These are phyloP conservation scores for Trichonephila inaurata DNA, from an alignment of 1,140 invertebrate species.

Conservation along the genomic window DNA sequence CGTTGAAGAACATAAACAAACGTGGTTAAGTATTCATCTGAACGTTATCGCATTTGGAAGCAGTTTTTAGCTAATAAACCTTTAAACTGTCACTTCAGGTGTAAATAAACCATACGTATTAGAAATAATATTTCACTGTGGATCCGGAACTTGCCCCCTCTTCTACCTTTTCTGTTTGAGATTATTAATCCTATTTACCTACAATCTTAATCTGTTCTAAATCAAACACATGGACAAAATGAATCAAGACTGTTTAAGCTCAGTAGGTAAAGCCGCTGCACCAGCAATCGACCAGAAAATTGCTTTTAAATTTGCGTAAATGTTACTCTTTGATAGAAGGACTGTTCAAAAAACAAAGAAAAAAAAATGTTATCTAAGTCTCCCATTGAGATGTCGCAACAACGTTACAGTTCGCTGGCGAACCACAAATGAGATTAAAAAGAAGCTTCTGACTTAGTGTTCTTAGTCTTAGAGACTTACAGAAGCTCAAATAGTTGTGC, in stretches of 20 bases:
- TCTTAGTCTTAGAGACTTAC: slow-evolving; percentile 12
- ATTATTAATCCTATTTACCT: background rate
- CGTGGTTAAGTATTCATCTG: background rate
- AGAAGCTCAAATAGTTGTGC: background rate
- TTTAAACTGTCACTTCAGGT: too few species aligned
- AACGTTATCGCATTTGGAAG: background rate
- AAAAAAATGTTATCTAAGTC: background rate
- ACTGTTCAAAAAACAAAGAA: background rate
- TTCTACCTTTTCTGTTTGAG: background rate
- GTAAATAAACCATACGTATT: too few species aligned
- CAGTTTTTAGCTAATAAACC: background rate
- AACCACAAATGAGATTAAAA: slow-evolving; percentile 40
- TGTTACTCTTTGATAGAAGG: background rate
- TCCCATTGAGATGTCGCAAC: background rate
- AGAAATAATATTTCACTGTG: too few species aligned
- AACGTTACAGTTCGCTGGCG: slow-evolving; percentile 48
- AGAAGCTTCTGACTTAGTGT: background rate
- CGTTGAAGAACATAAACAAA: too few species aligned
- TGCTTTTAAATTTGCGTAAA: background rate
- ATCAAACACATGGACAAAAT: background rate
- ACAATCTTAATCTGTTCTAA: slow-evolving; percentile 9
- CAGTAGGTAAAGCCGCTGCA: slow-evolving; percentile 13
- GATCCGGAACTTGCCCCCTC: too few species aligned
- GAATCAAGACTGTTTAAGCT: background rate
- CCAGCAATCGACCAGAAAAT: slow-evolving; percentile 27